phyloP scores from a whole-genome alignment of 2,797 vertebrate genomes.

The Enteromius viviparus region DNA sequence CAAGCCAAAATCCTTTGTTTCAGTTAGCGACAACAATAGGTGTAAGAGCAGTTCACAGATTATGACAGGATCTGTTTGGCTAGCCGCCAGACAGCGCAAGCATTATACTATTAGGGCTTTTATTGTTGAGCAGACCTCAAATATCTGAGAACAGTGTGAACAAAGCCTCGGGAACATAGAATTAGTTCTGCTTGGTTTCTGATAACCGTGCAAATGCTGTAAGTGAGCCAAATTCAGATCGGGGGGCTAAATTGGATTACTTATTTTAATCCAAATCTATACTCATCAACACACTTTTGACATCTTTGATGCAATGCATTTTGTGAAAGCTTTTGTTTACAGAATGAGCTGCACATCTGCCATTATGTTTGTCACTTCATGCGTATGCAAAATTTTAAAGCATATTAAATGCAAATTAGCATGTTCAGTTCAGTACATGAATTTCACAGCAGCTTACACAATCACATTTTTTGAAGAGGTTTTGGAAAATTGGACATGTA shows the following conservation, averaged over 20 bases:
- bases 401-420: constrained; percentile 2
- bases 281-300: constrained; percentile 15
- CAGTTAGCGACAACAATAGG: constrained; percentile 42
- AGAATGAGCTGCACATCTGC: background rate
- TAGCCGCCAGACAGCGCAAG: constrained; percentile 32
- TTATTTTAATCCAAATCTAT: constrained; percentile 9
- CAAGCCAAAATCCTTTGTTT: constrained; percentile 50
- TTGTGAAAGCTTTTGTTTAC: background rate
- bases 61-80: constrained; percentile 47
- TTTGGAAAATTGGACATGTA: background rate
- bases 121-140: constrained; percentile 43
- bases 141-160: constrained; percentile 36
- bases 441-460: background rate
- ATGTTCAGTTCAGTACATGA: background rate
- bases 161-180: constrained; percentile 32
- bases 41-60: constrained; percentile 48
- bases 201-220: constrained; percentile 20
- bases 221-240: background rate
- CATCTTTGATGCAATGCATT: background rate
- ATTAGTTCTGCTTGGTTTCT: constrained; percentile 29
- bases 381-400: background rate
- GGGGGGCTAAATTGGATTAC: constrained; percentile 1
- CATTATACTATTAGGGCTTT: constrained; percentile 35
- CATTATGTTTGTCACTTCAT: background rate
- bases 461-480: too few species aligned